Base-by-base conservation (phyloP, 2,113 vertebrate species). In the Lathamus discolor region DNA sequence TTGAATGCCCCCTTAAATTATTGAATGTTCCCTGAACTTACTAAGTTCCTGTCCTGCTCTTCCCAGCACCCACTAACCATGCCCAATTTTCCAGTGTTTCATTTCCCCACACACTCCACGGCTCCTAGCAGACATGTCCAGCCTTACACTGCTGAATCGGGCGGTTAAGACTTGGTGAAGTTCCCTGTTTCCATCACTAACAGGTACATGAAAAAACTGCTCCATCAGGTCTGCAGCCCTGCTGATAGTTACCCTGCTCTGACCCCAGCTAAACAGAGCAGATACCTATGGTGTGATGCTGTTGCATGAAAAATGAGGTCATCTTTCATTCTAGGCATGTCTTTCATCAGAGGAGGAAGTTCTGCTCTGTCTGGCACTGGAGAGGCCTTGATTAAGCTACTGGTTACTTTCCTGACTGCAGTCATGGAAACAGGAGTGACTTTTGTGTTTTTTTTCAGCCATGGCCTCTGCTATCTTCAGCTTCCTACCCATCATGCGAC, bases 351-450 rank as follows among this genome's bases (percentile, higher is more conserved):
- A 90, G 41, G 35, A 52, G 17, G 63, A 48, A 52, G 48, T 62
- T 62, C 27, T 80, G 20, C 52, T 79, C 51, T 10, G 0, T 74
- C 74, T 77, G 80, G 20, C 31, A 4, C 10, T 62, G 18, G 25
- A 62, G 54, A 77, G 39, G 33, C 35, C 41, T 44, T 24, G n/a
- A 35, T 52, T 25, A 33, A 81, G 23, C 13, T n/a, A 22, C 52
- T 5, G 12, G 12, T 22, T 28, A 7, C 37, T 77, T 37, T 52
- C 41, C n/a, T 6, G 37, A 1, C 54, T 28, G n/a, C 28, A 51
- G 15, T n/a, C 55, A n/a, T 13, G 9, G 33, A 57, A 57, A 57
- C 20, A n/a, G 20, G 10, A 63, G 4, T 0, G 0, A 13, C 17
- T 63, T 59, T 27, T 41, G 3, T 7, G 28, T 10, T 48, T 63